Conservation (phyloP, 2,797 vertebrate species). For the Spatula clypeata region DNA sequence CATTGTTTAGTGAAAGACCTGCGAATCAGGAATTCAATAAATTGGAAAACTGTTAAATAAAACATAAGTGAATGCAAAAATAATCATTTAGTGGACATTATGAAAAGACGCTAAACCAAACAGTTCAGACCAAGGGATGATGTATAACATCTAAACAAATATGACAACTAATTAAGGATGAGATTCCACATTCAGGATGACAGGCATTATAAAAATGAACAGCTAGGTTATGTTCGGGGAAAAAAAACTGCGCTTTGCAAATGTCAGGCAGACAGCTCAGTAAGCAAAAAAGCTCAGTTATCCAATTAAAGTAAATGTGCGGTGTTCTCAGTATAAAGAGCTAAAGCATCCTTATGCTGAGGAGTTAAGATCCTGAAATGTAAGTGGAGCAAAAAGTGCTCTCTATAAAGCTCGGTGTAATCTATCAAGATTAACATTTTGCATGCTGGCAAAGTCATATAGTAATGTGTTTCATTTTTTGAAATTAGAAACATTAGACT, state of each 20-base stretch:
- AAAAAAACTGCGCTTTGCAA: slow-evolving; percentile 48
- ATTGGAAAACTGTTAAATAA: slow-evolving; percentile 34
- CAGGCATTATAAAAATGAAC: slow-evolving; percentile 61
- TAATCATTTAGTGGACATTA: slow-evolving; percentile 36
- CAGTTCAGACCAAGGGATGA: slow-evolving; percentile 33
- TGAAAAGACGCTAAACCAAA: slow-evolving; percentile 56
- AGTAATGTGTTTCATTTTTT: slow-evolving; percentile 58
- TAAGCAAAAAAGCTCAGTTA: slow-evolving; percentile 74
- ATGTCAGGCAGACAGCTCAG: slow-evolving; percentile 73
- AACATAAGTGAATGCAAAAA: slow-evolving; percentile 52
- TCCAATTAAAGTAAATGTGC: slow-evolving; percentile 78
- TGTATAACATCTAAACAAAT: slow-evolving; percentile 68
- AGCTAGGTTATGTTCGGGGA: slow-evolving; percentile 21
- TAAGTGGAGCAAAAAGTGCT: slow-evolving; percentile 56
- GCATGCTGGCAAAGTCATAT: slow-evolving; percentile 51
- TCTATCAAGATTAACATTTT: slow-evolving; percentile 78
- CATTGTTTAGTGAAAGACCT: background rate
- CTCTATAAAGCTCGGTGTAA: slow-evolving; percentile 69
- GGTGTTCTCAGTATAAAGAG: slow-evolving; percentile 67
- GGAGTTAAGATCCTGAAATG: slow-evolving; percentile 68
- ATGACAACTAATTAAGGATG: slow-evolving; percentile 77
- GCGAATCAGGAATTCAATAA: background rate
- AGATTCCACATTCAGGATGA: slow-evolving; percentile 60
- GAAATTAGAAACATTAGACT: slow-evolving; percentile 56
- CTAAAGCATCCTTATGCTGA: slow-evolving; percentile 62